phyloP scores from a whole-genome alignment of 2,113 vertebrate genomes.

The Talpa occidentalis region DNA sequence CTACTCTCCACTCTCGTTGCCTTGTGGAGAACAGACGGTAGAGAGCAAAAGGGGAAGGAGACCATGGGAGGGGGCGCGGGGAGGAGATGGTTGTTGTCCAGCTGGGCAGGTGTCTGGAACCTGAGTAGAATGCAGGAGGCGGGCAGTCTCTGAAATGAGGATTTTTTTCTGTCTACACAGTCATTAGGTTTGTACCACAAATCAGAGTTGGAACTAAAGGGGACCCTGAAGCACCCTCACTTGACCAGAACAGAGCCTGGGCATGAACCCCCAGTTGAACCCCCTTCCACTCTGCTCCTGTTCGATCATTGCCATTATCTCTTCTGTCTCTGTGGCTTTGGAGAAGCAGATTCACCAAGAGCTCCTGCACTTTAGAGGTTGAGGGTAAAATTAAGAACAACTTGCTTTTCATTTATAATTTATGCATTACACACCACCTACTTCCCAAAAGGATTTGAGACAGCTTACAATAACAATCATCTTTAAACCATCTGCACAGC shows the following conservation, averaged over 20 bases:
- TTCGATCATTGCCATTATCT: neutral
- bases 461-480: slow-evolving; percentile 59
- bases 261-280: neutral
- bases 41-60: neutral
- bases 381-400: slow-evolving; percentile 66
- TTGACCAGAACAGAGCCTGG: neutral
- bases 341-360: slow-evolving; percentile 19
- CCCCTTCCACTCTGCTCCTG: neutral
- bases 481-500: slow-evolving; percentile 63
- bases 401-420: slow-evolving; percentile 76
- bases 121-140: fast-evolving
- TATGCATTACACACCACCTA: slow-evolving; percentile 62
- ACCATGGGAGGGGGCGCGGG: too few species aligned
- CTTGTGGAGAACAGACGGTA: neutral
- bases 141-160: neutral
- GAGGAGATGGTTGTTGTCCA: neutral
- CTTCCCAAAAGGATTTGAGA: slow-evolving; percentile 74
- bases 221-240: neutral
- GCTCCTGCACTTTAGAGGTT: neutral
- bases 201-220: neutral
- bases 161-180: neutral
- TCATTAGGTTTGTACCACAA: neutral
- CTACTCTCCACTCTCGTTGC: too few species aligned
- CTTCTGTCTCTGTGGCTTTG: neutral
- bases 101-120: neutral